phyloP scores from a whole-genome alignment of 2,888 invertebrate genomes.

The Caenorhabditis sp. region DNA sequence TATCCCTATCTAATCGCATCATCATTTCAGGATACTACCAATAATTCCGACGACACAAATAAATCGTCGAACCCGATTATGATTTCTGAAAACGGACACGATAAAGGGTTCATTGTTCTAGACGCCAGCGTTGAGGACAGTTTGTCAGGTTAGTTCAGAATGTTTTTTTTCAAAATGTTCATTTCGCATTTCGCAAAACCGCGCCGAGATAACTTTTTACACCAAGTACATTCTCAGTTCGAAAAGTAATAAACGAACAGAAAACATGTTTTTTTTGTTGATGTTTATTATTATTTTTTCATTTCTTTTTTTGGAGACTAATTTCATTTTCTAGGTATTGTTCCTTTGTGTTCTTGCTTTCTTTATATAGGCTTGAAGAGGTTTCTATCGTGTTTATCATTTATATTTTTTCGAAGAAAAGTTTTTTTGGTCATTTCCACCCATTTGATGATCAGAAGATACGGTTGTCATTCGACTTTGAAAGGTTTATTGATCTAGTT shows the following conservation, averaged over 20 bases:
- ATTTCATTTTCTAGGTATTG: not conserved
- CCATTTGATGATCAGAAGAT: too few relatives aligned
- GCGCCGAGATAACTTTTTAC: not conserved
- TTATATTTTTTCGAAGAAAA: too few relatives aligned
- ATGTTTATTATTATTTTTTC: not conserved
- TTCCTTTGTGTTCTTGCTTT: not conserved
- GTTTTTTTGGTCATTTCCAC: too few relatives aligned
- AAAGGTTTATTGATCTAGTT: too few relatives aligned
- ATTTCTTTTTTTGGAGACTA: not conserved
- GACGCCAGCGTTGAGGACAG: constrained; percentile 54
- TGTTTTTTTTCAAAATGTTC: constrained; percentile 15
- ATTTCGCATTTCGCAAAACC: not conserved
- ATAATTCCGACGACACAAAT: constrained; percentile 6
- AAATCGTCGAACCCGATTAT: constrained; percentile 1
- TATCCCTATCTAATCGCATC: not conserved
- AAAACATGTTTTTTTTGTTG: not conserved
- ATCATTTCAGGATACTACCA: constrained; percentile 46
- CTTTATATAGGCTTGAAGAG: too few relatives aligned
- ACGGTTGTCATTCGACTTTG: too few relatives aligned
- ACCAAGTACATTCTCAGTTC: not conserved
- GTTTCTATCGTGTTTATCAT: too few relatives aligned
- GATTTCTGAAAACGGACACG: constrained; percentile 22
- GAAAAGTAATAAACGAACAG: not conserved
- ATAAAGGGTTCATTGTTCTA: constrained; percentile 63
- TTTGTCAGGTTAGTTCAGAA: constrained; percentile 20